Percentiles rank a stretch among this genome's conserved stretches.
Evolutionary conservation across 2,888 invertebrate species (phyloP).

Genomic region (Pocota personata): DNA sequence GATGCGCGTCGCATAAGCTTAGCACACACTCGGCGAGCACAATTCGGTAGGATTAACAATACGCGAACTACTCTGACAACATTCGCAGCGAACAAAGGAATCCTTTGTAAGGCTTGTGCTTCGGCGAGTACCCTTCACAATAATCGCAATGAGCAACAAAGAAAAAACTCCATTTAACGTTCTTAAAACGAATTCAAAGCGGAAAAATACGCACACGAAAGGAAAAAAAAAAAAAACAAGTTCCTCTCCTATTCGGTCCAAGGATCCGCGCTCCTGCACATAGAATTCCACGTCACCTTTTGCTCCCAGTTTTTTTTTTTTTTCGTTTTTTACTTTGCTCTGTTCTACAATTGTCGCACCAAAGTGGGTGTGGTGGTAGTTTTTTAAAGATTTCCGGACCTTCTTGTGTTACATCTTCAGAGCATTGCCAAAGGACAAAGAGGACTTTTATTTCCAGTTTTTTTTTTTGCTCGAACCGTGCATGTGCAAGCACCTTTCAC

Average conservation of each 20-base stretch:
- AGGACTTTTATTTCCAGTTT: constrained; percentile 44
- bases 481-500: constrained; percentile 61
- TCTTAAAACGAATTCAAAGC: constrained; percentile 23
- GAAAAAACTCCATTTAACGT: constrained; percentile 34
- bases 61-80: constrained; percentile 13
- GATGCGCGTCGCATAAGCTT: constrained; percentile 42
- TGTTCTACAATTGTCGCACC: constrained; percentile 53
- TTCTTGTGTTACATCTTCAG: constrained; percentile 75
- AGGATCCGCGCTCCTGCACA: constrained; percentile 33
- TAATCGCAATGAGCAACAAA: constrained; percentile 66
- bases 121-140: constrained; percentile 62
- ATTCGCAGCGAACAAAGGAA: constrained; percentile 49
- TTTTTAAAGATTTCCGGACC: constrained; percentile 76
- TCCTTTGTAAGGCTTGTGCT: constrained; percentile 43
- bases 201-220: constrained; percentile 26
- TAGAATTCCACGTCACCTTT: constrained; percentile 51
- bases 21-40: constrained; percentile 28
- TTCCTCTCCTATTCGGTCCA: constrained; percentile 59
- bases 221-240: constrained; percentile 48
- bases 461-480: constrained; percentile 8
- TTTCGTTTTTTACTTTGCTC: not conserved
- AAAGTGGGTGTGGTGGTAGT: constrained; percentile 76
- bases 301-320: constrained; percentile 9
- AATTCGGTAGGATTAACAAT: constrained; percentile 29
- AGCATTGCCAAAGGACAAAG: constrained; percentile 65